These are phyloP conservation scores for Chrysodeixis includens DNA, from an alignment of 2,888 invertebrate genomes.

Conservation along the genomic window DNA sequence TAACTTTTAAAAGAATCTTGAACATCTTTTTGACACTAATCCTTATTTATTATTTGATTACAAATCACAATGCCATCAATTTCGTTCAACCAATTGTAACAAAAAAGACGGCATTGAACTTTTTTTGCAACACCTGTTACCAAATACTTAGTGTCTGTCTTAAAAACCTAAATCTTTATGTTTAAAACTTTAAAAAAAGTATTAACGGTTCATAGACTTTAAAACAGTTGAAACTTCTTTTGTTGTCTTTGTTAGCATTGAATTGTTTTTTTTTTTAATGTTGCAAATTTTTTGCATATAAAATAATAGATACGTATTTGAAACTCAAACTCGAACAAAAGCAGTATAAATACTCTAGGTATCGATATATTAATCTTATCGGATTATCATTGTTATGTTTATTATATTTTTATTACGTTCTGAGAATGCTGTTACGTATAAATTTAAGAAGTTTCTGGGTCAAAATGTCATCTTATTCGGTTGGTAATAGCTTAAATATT, in stretches of 20 bases:
- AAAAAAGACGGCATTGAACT: background rate
- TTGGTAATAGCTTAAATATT: background rate
- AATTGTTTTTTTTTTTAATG: background rate
- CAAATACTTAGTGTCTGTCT: background rate
- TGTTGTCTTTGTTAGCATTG: background rate
- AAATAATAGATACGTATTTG: background rate
- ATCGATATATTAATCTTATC: constrained; percentile 3
- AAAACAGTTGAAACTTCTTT: background rate
- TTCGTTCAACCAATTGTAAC: background rate
- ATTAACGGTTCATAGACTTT: too few relatives aligned
- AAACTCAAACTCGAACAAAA: background rate
- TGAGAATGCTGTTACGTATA: background rate
- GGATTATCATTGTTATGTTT: constrained; percentile 2
- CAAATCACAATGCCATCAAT: background rate
- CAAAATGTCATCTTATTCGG: background rate
- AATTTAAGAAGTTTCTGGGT: background rate
- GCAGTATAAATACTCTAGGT: background rate
- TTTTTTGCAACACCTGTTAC: background rate
- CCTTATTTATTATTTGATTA: background rate
- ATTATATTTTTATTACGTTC: background rate
- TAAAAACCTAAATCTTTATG: background rate
- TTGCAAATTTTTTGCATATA: too few relatives aligned
- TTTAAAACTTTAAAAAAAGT: background rate
- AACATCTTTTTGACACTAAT: background rate
- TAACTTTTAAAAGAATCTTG: background rate